Conservation (phyloP, 2,888 invertebrate genomes). For the Acleris holmiana region DNA sequence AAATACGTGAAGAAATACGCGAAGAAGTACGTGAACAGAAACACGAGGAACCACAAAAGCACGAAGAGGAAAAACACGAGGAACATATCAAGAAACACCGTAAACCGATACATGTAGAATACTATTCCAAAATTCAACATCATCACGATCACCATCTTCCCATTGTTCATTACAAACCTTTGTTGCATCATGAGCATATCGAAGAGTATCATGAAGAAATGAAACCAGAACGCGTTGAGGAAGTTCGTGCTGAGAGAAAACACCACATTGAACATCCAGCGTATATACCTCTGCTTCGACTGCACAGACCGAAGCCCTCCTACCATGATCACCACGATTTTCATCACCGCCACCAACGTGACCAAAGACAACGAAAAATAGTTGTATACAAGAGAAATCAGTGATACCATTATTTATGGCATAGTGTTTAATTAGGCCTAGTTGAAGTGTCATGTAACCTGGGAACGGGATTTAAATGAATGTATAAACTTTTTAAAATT, state of each 20-base stretch:
- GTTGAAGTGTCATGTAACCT: not conserved
- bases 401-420: not conserved
- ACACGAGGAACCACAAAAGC: not conserved
- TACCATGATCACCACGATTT: not conserved
- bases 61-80: constrained; percentile 9
- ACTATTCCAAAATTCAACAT: constrained; percentile 43
- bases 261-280: constrained; percentile 10
- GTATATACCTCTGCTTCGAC: constrained; percentile 7
- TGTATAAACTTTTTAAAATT: not conserved
- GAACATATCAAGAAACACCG: constrained; percentile 3
- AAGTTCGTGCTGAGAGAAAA: constrained; percentile 13
- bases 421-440: not conserved
- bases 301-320: constrained; percentile 14
- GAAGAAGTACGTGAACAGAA: not conserved
- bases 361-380: constrained; percentile 9
- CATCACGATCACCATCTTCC: not conserved
- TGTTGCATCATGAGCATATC: constrained; percentile 10
- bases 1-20: constrained; percentile 14
- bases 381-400: not conserved
- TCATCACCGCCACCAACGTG: constrained; percentile 7
- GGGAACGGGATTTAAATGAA: not conserved
- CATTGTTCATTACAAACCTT: not conserved
- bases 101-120: constrained; percentile 26
- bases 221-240: constrained; percentile 6
- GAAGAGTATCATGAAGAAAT: constrained; percentile 5